Evolutionary conservation across 1,140 invertebrate genomes (phyloP), one percentile per base, ranked within the genome.

Genomic region (Bemisia tabaci): DNA sequence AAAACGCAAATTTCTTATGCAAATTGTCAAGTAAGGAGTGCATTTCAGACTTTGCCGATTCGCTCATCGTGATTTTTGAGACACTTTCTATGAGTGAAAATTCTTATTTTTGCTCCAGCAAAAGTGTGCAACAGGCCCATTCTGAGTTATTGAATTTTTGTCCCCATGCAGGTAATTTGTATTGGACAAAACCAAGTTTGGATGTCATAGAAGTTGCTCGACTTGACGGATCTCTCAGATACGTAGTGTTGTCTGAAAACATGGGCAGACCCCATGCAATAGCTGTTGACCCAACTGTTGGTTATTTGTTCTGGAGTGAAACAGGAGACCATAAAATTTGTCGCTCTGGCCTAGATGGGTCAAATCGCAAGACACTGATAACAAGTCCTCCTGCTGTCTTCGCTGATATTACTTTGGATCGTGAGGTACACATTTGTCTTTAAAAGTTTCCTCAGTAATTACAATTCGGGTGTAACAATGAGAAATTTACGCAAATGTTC

Each of bases 261-360:
- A 68, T 82, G 65, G 77, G 79, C n/a, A 77, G 79, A 64, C 81
- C 81, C 17, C 77, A 75, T 68, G 76, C 82, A 12, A 72, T 89
- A 65, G 83, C 82, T n/a, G 75, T 89, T 33, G 85, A 89, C 79
- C 84, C 86, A 12, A 73, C 75, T 2, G 72, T 72, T 62, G 87
- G 87, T 1, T 80, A 80, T 71, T 69, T 90, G 60, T 88, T 88
- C 73, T 85, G 86, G 81, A 78, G 79, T 48, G 83, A 84, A 70
- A 79, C 76, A 26, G 81, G 81, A 39, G 73, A 71, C 25, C 73
- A 75, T 26, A 80, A 80, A 72, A 79, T 88, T 59, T 80, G 83
- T 76, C 75, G 82, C 64, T 75, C 81, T 25, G 76, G 78, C 0
- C 76, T 86, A 1, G 85, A 87, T 75, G 85, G 85, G 22, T 79